Evolutionary conservation across 1,140 invertebrate species (phyloP).

Genomic region (Holcopasites calliopsidis): DNA sequence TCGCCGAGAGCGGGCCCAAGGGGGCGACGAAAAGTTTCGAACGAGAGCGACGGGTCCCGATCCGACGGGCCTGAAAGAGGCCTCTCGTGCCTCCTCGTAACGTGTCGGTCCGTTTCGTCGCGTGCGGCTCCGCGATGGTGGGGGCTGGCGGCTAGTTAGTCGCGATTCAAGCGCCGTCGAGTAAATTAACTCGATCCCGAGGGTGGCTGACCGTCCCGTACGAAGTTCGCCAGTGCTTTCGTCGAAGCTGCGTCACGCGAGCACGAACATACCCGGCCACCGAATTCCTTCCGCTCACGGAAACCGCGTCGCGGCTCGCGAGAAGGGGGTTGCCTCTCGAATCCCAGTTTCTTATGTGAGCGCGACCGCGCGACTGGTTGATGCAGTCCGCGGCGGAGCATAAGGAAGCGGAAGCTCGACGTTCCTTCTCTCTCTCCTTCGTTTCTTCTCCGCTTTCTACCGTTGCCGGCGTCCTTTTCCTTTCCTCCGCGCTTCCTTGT

Average conservation of each 20-base stretch:
- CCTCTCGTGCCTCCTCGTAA: slow-evolving; percentile 30
- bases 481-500: slow-evolving; percentile 45
- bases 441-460: slow-evolving; percentile 55
- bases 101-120: slow-evolving; percentile 20
- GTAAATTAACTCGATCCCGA: slow-evolving; percentile 19
- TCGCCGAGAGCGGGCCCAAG: slow-evolving; percentile 30
- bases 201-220: neutral
- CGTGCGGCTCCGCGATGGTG: slow-evolving; percentile 18
- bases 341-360: slow-evolving; percentile 76
- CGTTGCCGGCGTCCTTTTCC: slow-evolving; percentile 30
- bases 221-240: neutral
- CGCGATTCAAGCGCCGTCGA: slow-evolving; percentile 30
- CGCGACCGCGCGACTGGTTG: slow-evolving; percentile 79
- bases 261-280: slow-evolving; percentile 24
- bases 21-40: slow-evolving; percentile 12
- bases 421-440: slow-evolving; percentile 67
- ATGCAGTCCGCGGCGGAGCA: slow-evolving; percentile 78
- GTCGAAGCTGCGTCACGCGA: slow-evolving; percentile 11
- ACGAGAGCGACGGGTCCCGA: slow-evolving; percentile 29
- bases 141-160: slow-evolving; percentile 45
- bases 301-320: slow-evolving; percentile 49
- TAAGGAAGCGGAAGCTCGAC: slow-evolving; percentile 79
- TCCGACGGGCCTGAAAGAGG: slow-evolving; percentile 32
- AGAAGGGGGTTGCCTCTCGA: slow-evolving; percentile 62
- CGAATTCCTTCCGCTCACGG: slow-evolving; percentile 46